Evolutionary conservation across 2,888 invertebrate species (phyloP).

Genomic region (Phragmatobia fuliginosa): DNA sequence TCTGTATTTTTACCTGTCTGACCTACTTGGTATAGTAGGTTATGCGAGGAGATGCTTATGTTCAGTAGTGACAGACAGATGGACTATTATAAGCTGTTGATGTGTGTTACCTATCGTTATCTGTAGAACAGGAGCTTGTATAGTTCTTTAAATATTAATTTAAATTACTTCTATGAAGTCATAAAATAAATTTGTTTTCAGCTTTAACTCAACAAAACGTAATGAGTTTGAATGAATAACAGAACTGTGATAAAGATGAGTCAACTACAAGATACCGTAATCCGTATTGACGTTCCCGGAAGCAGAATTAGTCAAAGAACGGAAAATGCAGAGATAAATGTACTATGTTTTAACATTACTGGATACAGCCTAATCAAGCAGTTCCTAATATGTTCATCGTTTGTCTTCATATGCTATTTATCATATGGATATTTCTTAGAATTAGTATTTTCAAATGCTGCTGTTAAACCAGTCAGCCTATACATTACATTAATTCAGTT

Average conservation of each 20-base stretch:
- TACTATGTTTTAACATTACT: conserved; percentile 92
- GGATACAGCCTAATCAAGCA: conserved; percentile 89
- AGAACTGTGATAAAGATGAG: conserved; percentile 45
- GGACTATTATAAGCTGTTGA: too few relatives aligned
- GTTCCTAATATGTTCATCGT: conserved; percentile 91
- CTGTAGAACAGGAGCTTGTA: not conserved
- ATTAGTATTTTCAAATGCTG: conserved; percentile 95
- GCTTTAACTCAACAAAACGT: conserved; percentile 23
- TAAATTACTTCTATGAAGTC: too few relatives aligned
- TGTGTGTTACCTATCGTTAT: not conserved
- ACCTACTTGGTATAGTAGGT: too few relatives aligned
- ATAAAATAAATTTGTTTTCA: too few relatives aligned
- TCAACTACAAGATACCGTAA: conserved; percentile 70
- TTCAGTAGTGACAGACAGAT: too few relatives aligned
- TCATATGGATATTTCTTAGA: conserved; percentile 97
- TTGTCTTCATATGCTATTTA: conserved; percentile 95
- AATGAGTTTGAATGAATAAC: conserved; percentile 24
- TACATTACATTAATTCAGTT: conserved; percentile 97
- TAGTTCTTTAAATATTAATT: not conserved
- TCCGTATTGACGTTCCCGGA: conserved; percentile 66
- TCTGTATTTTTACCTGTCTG: too few relatives aligned
- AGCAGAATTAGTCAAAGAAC: conserved; percentile 43
- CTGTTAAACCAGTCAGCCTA: conserved; percentile 96
- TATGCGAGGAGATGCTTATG: too few relatives aligned
- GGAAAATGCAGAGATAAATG: conserved; percentile 83